A percentile compares a stretch with the other conserved stretches of the same genome.
Conservation (phyloP, 53 echinoderm and acorn worm genomes). For the Henricia sp. region DNA sequence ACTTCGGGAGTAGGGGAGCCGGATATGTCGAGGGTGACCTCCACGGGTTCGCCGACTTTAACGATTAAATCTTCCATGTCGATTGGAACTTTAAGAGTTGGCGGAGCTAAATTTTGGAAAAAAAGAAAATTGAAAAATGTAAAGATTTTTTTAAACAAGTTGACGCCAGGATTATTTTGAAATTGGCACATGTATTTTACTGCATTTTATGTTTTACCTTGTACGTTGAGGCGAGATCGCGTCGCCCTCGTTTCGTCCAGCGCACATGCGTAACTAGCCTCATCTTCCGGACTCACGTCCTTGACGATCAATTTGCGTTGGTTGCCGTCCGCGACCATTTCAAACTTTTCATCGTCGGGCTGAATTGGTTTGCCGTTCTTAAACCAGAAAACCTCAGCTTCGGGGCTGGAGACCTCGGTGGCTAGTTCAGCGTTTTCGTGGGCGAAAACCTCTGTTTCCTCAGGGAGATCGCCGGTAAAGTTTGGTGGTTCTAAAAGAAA, state of each 20-base stretch:
- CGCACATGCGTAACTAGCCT: slow-evolving; percentile 90
- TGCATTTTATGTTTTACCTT: slow-evolving; percentile 65
- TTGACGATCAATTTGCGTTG: slow-evolving; percentile 81
- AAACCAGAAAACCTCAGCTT: slow-evolving; percentile 92
- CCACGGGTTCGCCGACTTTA: slow-evolving; percentile 77
- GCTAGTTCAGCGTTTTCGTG: slow-evolving; percentile 78
- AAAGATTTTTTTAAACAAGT: background rate
- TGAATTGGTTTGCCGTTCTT: slow-evolving; percentile 82
- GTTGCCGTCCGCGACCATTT: slow-evolving; percentile 79
- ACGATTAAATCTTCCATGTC: slow-evolving; percentile 72
- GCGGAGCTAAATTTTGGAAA: slow-evolving; percentile 72
- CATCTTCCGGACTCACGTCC: slow-evolving; percentile 77
- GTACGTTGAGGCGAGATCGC: slow-evolving; percentile 72
- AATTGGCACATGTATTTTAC: background rate
- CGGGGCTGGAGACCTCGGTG: slow-evolving; percentile 76
- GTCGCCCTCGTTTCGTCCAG: slow-evolving; percentile 78
- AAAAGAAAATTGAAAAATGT: background rate
- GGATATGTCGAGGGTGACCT: slow-evolving; percentile 66
- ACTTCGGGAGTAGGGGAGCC: slow-evolving; percentile 87
- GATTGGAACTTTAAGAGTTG: slow-evolving; percentile 64
- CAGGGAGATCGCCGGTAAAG: slow-evolving; percentile 71
- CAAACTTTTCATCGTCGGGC: slow-evolving; percentile 75
- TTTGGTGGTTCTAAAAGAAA: slow-evolving; percentile 79
- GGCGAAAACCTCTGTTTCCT: slow-evolving; percentile 72
- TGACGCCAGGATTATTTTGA: background rate